Evolutionary conservation across 2,888 invertebrate genomes (phyloP).

Genomic region (Agrochola litura): DNA sequence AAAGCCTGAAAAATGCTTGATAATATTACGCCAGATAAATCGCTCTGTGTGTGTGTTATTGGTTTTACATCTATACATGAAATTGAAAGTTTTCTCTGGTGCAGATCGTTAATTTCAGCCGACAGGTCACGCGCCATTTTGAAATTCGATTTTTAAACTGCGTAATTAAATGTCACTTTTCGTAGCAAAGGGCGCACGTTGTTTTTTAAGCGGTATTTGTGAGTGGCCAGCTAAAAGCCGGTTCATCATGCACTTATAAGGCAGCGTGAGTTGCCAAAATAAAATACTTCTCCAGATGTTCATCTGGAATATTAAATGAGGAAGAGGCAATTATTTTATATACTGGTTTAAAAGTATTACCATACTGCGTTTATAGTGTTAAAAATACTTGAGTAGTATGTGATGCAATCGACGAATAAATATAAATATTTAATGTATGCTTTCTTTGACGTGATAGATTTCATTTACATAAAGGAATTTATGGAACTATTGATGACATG

Average conservation of each 20-base stretch:
- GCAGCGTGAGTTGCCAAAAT: conserved; percentile 54
- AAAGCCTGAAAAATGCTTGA: conserved; percentile 49
- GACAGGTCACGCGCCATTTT: conserved; percentile 52
- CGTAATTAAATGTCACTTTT: conserved; percentile 38
- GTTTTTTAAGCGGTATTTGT: conserved; percentile 30
- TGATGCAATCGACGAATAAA: conserved; percentile 56
- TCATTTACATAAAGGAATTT: conserved; percentile 40
- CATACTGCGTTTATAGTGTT: conserved; percentile 21
- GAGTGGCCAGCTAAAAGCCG: conserved; percentile 40
- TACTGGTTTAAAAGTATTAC: conserved; percentile 47
- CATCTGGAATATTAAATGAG: conserved; percentile 54
- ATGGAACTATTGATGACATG: conserved; percentile 22
- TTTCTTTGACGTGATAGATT: conserved; percentile 39
- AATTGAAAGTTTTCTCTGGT: conserved; percentile 50
- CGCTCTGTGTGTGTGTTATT: conserved; percentile 17
- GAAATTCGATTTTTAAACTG: conserved; percentile 46
- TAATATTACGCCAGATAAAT: conserved; percentile 59
- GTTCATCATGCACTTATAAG: conserved; percentile 55
- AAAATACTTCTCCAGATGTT: conserved; percentile 66
- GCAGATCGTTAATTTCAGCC: conserved; percentile 27
- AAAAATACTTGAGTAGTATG: conserved; percentile 28
- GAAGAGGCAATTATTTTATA: conserved; percentile 38
- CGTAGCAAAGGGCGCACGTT: conserved; percentile 40
- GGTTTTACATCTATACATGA: conserved; percentile 16
- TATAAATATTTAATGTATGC: conserved; percentile 40